Evolutionary conservation across 2,113 vertebrate species (phyloP).

Genomic region (Rutilus rutilus): DNA sequence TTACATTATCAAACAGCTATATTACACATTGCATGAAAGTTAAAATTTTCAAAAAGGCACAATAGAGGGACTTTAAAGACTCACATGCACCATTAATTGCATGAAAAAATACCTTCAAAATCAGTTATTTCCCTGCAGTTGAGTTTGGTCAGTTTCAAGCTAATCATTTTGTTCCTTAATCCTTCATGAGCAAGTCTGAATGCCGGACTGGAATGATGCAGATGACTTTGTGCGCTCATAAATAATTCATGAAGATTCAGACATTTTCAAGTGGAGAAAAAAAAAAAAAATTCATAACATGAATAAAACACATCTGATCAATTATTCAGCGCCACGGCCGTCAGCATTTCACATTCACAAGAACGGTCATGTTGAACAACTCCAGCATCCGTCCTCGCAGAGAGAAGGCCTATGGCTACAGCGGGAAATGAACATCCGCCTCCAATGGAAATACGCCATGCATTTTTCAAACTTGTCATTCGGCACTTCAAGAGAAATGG

Average conservation of each 20-base stretch:
- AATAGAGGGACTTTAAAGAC: not conserved
- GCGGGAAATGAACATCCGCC: conserved; percentile 37
- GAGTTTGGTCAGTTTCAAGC: not conserved
- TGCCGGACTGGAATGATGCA: conserved; percentile 25
- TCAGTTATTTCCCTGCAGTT: not conserved
- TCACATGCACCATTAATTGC: not conserved
- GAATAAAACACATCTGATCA: conserved; percentile 57
- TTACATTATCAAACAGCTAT: too few relatives aligned
- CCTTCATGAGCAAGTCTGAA: not conserved
- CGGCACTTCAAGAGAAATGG: conserved; percentile 14
- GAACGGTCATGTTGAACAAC: conserved; percentile 42
- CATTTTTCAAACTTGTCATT: conserved; percentile 44
- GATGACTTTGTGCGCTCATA: conserved; percentile 36
- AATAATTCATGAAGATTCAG: conserved; percentile 51
- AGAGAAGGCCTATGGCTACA: conserved; percentile 43
- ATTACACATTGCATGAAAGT: too few relatives aligned
- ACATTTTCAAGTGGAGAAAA: conserved; percentile 34
- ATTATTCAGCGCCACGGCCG: conserved; percentile 50
- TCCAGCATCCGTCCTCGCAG: conserved; percentile 15
- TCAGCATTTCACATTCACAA: conserved; percentile 36
- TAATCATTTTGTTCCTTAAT: conserved; percentile 31
- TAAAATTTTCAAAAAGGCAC: too few relatives aligned
- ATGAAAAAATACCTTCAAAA: not conserved
- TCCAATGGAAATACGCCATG: conserved; percentile 31
- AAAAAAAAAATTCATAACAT: conserved; percentile 30